Evolutionary conservation across 2,113 vertebrate genomes (phyloP).

Genomic region (Crotalus horridus): DNA sequence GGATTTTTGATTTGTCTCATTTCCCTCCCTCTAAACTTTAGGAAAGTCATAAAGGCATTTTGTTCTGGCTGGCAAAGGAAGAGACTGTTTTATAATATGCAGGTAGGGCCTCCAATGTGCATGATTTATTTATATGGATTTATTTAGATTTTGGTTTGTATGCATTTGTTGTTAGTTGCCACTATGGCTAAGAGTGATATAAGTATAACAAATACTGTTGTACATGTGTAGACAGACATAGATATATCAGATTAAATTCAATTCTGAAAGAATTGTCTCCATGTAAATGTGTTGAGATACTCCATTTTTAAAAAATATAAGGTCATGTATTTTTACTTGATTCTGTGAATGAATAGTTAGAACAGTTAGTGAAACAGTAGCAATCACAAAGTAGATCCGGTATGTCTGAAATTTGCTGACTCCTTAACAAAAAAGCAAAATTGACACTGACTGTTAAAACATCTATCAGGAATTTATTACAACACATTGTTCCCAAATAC

Average conservation of each 20-base stretch:
- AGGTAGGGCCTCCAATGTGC: neutral
- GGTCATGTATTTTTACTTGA: neutral
- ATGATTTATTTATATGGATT: neutral
- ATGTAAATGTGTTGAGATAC: neutral
- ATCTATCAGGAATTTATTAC: conserved; percentile 70
- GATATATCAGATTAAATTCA: neutral
- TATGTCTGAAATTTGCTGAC: neutral
- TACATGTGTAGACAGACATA: neutral
- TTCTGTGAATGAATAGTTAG: neutral
- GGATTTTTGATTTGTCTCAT: neutral
- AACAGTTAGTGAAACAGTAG: neutral
- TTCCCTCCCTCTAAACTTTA: neutral
- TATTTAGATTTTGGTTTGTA: neutral
- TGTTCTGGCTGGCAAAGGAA: neutral
- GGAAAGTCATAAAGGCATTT: neutral
- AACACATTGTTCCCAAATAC: conserved; percentile 69
- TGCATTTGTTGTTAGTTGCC: neutral
- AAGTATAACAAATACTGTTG: neutral
- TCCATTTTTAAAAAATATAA: neutral
- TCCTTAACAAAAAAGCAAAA: conserved; percentile 44
- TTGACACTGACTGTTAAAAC: conserved; percentile 64
- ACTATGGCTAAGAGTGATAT: neutral
- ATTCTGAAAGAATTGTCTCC: neutral
- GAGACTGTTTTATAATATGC: neutral
- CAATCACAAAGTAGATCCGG: neutral